phyloP scores from a whole-genome alignment of 1,140 invertebrate genomes.

The Chironomus striatipennis region DNA sequence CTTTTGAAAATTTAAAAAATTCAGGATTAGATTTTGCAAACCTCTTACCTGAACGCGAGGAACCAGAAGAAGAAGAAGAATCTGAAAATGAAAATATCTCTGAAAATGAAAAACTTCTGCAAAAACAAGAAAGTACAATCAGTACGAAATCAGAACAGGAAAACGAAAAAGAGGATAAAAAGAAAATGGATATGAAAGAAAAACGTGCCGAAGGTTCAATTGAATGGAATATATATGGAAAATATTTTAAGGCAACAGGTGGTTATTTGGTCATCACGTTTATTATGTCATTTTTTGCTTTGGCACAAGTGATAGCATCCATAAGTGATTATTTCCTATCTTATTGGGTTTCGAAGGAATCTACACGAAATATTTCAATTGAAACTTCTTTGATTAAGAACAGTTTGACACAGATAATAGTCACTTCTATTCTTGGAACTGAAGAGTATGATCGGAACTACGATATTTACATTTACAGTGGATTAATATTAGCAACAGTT shows the following conservation, averaged over 20 bases:
- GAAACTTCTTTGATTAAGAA: neutral
- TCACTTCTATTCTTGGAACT: neutral
- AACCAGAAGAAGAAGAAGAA: constrained; percentile 33
- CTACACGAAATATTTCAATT: neutral
- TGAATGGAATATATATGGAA: constrained; percentile 46
- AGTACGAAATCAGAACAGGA: constrained; percentile 49
- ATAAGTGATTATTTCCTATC: constrained; percentile 59
- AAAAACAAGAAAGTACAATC: constrained; percentile 41
- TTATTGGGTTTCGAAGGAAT: constrained; percentile 43
- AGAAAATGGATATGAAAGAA: constrained; percentile 45
- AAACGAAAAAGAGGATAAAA: constrained; percentile 42
- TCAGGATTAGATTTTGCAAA: constrained; percentile 55
- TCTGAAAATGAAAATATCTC: constrained; percentile 31
- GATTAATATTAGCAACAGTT: constrained; percentile 51
- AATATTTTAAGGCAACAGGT: constrained; percentile 52
- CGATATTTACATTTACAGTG: constrained; percentile 42
- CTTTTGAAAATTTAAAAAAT: neutral
- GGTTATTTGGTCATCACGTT: constrained; percentile 43
- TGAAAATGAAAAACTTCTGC: constrained; percentile 31
- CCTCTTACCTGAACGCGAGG: constrained; percentile 44
- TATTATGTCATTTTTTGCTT: constrained; percentile 46
- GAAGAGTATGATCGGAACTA: neutral
- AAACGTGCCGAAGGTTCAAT: constrained; percentile 47
- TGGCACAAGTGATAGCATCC: constrained; percentile 56
- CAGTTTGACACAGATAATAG: neutral